Conservation (phyloP, 1,140 invertebrate genomes). For the Aphaenogaster rudis region DNA sequence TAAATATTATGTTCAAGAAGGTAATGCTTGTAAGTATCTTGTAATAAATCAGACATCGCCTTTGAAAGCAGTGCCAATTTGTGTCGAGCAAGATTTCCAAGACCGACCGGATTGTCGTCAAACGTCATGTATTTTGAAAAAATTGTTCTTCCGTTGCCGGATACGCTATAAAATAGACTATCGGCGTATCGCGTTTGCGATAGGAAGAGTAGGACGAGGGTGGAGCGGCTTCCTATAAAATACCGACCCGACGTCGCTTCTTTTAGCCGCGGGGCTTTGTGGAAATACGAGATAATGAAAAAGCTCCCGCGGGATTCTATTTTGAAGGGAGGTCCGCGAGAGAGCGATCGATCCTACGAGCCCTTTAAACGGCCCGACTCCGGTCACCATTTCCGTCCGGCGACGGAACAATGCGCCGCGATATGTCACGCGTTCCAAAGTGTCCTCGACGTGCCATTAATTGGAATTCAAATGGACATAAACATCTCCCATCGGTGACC, state of each 20-base stretch:
- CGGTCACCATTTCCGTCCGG: conserved; percentile 68
- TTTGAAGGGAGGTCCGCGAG: conserved; percentile 54
- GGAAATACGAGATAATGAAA: conserved; percentile 62
- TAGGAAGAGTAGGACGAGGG: background rate
- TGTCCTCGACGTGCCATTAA: conserved; percentile 78
- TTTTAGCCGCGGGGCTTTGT: conserved; percentile 52
- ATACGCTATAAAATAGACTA: conserved; percentile 52
- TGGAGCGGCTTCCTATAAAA: conserved; percentile 49
- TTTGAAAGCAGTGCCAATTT: background rate
- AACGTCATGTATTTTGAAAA: conserved; percentile 50
- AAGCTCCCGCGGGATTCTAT: conserved; percentile 57
- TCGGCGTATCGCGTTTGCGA: conserved; percentile 57
- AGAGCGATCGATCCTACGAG: conserved; percentile 58
- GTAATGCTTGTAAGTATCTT: conserved; percentile 1
- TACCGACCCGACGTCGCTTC: conserved; percentile 56
- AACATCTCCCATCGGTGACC: conserved; percentile 71
- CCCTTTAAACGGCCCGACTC: conserved; percentile 60
- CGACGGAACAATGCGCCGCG: conserved; percentile 73
- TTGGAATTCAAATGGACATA: conserved; percentile 81
- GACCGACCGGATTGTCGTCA: conserved; percentile 24
- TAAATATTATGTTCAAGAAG: background rate
- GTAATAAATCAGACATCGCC: background rate
- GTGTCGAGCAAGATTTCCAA: background rate
- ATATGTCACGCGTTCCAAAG: conserved; percentile 78
- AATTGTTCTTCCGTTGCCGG: conserved; percentile 41